Base-by-base conservation (phyloP, 2,888 invertebrate species). In the Eremobia ochroleuca region DNA sequence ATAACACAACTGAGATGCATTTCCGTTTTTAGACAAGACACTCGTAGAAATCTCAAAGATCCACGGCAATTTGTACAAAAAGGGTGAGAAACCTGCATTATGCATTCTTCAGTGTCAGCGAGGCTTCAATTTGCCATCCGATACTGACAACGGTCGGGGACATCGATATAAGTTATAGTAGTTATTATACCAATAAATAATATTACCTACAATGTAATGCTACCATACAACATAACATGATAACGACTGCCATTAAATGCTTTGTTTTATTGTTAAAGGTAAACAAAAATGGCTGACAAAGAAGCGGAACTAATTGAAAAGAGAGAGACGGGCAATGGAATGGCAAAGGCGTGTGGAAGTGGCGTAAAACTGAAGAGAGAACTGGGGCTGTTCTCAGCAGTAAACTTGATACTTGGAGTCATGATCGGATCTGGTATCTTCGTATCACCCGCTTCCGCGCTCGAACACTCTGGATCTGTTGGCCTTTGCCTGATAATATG, bases 371-470 rank as follows among this genome's bases (percentile, higher is more conserved):
- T 98, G 84, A 98, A 98, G 93, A 96, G 98, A 86, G 98, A 98
- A 92, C 95, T 99, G 69, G 98, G 98, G 1, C 97, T 99, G 2
- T 97, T 98, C 91, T 98, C 98, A 69, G 99, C 98, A 11, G 97
- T 98, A 49, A 98, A 98, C 91, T 97, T 98, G 86, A 98, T 99
- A 85, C 97, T 98, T 21, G 98, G 98, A 72, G 98, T 98, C 9
- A 99, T 99, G 98, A 99, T 99, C 85, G 99, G 99, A 64, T 98
- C 98, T 15, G 99, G 99, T 73, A 98, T 99, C 82, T 99, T 99
- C 91, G 98, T 99, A 11, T 98, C 98, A 0, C 98, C 99, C 2
- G 97, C 98, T 6, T 98, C 98, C 11, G 98, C 99, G 0, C 95
- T 98, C 52, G 95, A 97, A 87, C 97, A 98, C 87, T 98, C 98